These are phyloP conservation scores for Gastrophysa polygoni DNA, from an alignment of 2,888 invertebrate genomes.

Conservation along the genomic window DNA sequence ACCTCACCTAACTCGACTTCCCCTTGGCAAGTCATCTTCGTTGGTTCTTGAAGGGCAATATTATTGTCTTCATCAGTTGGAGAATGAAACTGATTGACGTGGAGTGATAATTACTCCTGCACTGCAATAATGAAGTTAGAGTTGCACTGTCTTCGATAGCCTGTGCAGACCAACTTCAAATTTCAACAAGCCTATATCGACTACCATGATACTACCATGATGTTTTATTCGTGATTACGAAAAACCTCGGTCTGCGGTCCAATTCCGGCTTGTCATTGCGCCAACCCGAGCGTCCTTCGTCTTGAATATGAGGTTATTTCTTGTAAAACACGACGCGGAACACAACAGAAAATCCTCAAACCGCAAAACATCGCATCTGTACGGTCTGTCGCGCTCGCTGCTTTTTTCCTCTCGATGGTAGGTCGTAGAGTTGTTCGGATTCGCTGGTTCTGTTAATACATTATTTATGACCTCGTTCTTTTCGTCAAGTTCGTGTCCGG, in stretches of 20 bases:
- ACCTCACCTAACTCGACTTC: too few species aligned
- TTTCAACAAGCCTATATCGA: too few species aligned
- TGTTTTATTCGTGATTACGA: background rate
- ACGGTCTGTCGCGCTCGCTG: constrained; percentile 7
- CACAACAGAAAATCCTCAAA: background rate
- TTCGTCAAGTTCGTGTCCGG: constrained; percentile 14
- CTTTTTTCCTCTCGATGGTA: background rate
- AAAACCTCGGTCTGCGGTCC: background rate
- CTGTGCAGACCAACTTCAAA: too few species aligned
- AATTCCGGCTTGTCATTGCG: background rate
- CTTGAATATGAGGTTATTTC: background rate
- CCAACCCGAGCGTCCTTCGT: background rate
- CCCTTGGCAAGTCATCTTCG: too few species aligned
- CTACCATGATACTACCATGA: too few species aligned
- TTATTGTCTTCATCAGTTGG: too few species aligned
- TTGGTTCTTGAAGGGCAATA: too few species aligned
- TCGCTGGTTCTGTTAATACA: constrained; percentile 20
- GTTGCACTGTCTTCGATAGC: too few species aligned
- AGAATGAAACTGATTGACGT: too few species aligned
- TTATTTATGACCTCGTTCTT: constrained; percentile 16
- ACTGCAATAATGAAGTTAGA: too few species aligned
- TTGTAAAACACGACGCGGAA: background rate
- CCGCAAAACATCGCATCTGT: constrained; percentile 10
- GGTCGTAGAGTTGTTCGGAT: constrained; percentile 10
- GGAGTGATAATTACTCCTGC: too few species aligned